Conservation (phyloP, 2,888 invertebrate genomes). For the Mimumesa dahlbomi region DNA sequence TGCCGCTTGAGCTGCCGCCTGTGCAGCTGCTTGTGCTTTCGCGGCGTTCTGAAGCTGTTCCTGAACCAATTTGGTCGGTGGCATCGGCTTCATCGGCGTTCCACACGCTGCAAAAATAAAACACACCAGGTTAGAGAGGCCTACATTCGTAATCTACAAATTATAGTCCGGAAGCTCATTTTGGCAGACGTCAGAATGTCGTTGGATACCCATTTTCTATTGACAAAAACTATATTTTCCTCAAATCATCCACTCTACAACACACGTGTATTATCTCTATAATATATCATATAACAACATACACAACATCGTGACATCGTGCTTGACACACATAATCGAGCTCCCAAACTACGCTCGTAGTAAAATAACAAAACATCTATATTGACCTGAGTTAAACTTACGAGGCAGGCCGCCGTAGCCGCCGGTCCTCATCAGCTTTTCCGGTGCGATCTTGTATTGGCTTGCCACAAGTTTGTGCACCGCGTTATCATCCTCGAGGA, state of each 20-base stretch:
- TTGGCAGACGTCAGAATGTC: slow-evolving; percentile 37
- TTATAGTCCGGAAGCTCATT: slow-evolving; percentile 66
- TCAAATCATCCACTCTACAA: no score
- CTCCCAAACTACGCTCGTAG: slow-evolving; percentile 62
- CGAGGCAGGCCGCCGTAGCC: slow-evolving; percentile 93
- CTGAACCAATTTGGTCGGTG: slow-evolving; percentile 88
- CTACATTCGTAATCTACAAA: background rate
- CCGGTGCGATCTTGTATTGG: slow-evolving; percentile 98
- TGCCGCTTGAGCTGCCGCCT: slow-evolving; percentile 75
- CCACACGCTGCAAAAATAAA: slow-evolving; percentile 82
- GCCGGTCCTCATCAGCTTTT: slow-evolving; percentile 97
- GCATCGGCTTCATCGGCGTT: slow-evolving; percentile 87
- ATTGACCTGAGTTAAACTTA: slow-evolving; percentile 83
- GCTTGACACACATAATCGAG: slow-evolving; percentile 42
- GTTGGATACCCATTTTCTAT: background rate
- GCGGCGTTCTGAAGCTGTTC: slow-evolving; percentile 79
- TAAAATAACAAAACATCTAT: slow-evolving; percentile 79
- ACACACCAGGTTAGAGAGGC: slow-evolving; percentile 2
- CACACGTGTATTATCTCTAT: background rate
- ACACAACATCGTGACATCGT: slow-evolving; percentile 26
- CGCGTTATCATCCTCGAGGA: slow-evolving; percentile 96
- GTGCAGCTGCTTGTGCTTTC: slow-evolving; percentile 78
- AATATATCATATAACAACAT: background rate
- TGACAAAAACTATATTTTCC: no score
- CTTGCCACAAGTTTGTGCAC: slow-evolving; percentile 97